Conservation (phyloP, 2,888 invertebrate genomes). For the Drosophila peninsularis region DNA sequence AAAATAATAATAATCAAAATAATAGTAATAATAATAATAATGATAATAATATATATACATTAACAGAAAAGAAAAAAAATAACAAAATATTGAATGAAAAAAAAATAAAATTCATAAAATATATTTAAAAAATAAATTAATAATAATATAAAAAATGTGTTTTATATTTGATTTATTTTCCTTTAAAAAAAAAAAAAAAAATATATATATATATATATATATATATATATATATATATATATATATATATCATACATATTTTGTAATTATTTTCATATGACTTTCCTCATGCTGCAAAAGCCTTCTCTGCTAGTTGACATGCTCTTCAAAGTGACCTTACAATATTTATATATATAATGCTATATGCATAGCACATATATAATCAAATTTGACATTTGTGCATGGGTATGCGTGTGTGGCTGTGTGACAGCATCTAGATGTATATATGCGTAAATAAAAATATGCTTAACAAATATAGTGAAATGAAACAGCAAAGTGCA, state of each 20-base stretch:
- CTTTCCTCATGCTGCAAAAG: neutral
- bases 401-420: conserved; percentile 17
- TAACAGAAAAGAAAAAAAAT: no score
- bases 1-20: no score
- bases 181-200: no score
- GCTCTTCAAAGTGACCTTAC: conserved; percentile 1
- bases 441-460: conserved; percentile 59
- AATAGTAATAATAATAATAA: no score
- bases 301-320: neutral
- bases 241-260: neutral
- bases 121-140: no score
- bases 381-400: conserved; percentile 20
- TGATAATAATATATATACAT: no score
- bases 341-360: neutral
- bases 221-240: neutral
- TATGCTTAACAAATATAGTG: conserved; percentile 73
- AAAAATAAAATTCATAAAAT: no score
- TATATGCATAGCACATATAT: neutral
- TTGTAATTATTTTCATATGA: neutral
- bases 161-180: no score
- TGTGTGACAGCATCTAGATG: conserved; percentile 28
- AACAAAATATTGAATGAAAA: no score
- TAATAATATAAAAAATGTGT: no score
- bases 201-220: neutral
- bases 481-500: conserved; percentile 82